Evolutionary conservation across 2,113 vertebrate species (phyloP), one percentile per base, ranked within the genome.

Genomic region (Cairina moschata): DNA sequence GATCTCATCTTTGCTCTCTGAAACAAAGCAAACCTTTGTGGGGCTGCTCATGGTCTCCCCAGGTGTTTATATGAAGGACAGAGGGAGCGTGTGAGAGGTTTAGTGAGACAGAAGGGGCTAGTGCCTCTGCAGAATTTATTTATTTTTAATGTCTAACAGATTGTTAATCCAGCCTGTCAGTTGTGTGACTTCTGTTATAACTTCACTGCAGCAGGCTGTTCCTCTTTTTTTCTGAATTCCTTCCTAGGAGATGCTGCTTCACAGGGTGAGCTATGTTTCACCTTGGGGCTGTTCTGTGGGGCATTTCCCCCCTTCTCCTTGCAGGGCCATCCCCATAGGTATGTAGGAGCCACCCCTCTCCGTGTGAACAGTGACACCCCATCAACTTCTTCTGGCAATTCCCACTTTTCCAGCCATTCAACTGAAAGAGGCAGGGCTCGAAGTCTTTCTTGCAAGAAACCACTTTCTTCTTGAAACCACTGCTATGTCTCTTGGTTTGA

Each of bases 121-220:
- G 79, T 85, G 26, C 36, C 36, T 73, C 83, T 82, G 62, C 63
- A 89, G 65, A 94, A 82, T 76, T 36, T 82, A 68, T 93, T 95
- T 88, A 65, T 71, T 93, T n/a, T 69, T 86, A 59, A 91, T 55
- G 44, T 72, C 73, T 93, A 79, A 54, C 58, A 69, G 74, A 89
- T 46, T 94, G 67, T 59, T 83, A 93, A 83, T 93, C 71, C 59
- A 89, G 55, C 32, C n/a, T 71, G 60, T 83, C 62, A 73, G 17
- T 42, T 88, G 58, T 54, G 16, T 86, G 68, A 83, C 38, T 82
- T 86, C 72, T 75, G 12, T 75, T 78, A 83, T 11, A 79, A 73
- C 44, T 82, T 48, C 54, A 80, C 6, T 13, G 26, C 68, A 55
- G 63, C 34, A 90, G 26, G 23, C 42, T 83, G 17, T 81, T 85